phyloP scores from a whole-genome alignment of 2,888 invertebrate genomes.

The Ennomos erosarius region DNA sequence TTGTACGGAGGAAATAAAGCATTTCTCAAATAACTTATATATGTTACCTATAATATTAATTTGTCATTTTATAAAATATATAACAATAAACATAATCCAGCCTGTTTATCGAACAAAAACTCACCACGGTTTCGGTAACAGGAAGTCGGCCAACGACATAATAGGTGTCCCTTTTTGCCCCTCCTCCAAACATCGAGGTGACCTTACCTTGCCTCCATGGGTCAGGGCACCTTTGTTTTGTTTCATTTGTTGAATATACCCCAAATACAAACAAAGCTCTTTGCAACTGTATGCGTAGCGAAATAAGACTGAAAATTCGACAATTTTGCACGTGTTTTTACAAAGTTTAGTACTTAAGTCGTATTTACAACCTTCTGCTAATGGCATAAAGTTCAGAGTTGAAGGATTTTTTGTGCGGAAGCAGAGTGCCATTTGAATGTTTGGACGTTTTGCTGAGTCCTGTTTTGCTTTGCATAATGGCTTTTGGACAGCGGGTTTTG shows the following conservation, averaged over 20 bases:
- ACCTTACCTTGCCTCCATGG: conserved; percentile 31
- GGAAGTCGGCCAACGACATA: conserved; percentile 33
- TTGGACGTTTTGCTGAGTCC: conserved; percentile 36
- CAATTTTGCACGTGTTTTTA: not conserved
- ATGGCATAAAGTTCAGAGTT: conserved; percentile 13
- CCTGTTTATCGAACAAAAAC: conserved; percentile 28
- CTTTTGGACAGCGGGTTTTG: conserved; percentile 34
- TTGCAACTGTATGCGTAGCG: not conserved
- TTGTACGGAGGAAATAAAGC: not conserved
- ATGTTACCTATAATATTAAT: too few species aligned
- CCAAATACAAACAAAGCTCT: conserved; percentile 8
- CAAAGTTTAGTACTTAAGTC: conserved; percentile 4
- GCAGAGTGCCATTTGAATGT: conserved; percentile 24
- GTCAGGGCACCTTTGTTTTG: conserved; percentile 37
- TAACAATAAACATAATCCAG: not conserved
- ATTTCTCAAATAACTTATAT: not conserved
- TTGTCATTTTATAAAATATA: too few species aligned
- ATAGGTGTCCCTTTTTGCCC: conserved; percentile 41
- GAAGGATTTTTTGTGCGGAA: conserved; percentile 27
- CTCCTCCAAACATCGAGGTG: conserved; percentile 32
- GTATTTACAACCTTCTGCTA: conserved; percentile 8
- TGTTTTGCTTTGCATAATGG: conserved; percentile 41
- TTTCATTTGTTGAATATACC: conserved; percentile 26
- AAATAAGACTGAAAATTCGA: conserved; percentile 4
- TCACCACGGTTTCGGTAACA: conserved; percentile 22